These are phyloP conservation scores for Exephanes ischioxanthus DNA, from an alignment of 2,888 invertebrate genomes.

Conservation along the genomic window DNA sequence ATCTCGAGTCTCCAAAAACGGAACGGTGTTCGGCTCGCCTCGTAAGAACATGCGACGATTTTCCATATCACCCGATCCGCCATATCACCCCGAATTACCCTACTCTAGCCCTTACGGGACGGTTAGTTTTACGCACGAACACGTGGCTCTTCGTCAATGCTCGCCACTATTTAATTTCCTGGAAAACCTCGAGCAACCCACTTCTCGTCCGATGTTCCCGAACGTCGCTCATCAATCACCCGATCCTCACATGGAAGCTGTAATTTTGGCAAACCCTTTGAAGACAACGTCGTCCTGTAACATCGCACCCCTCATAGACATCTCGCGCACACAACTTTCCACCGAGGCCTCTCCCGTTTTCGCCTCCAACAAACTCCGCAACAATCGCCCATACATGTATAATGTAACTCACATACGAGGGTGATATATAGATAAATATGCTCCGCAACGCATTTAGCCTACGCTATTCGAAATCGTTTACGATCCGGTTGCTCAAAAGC, in stretches of 20 bases:
- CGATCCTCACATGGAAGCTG: conserved; percentile 83
- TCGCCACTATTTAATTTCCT: conserved; percentile 81
- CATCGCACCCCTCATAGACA: conserved; percentile 1
- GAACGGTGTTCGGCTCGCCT: no score
- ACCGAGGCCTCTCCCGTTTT: conserved; percentile 25
- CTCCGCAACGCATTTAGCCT: conserved; percentile 34
- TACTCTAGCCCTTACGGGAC: background rate
- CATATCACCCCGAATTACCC: background rate
- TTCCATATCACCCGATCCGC: background rate
- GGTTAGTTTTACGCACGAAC: background rate
- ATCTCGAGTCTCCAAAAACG: no score
- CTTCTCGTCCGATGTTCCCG: conserved; percentile 69
- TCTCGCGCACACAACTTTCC: conserved; percentile 31
- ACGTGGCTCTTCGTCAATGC: conserved; percentile 17
- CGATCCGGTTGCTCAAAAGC: conserved; percentile 72
- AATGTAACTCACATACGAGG: conserved; percentile 5
- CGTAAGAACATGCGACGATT: no score
- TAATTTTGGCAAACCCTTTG: conserved; percentile 83
- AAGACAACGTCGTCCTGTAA: conserved; percentile 32
- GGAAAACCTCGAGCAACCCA: conserved; percentile 77
- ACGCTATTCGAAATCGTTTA: conserved; percentile 76
- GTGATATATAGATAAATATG: conserved; percentile 19
- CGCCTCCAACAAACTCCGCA: conserved; percentile 28
- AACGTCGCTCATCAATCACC: conserved; percentile 82
- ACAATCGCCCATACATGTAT: conserved; percentile 10